These are phyloP conservation scores for Phocides pigmalion DNA, from an alignment of 1,140 invertebrate genomes.

Conservation along the genomic window DNA sequence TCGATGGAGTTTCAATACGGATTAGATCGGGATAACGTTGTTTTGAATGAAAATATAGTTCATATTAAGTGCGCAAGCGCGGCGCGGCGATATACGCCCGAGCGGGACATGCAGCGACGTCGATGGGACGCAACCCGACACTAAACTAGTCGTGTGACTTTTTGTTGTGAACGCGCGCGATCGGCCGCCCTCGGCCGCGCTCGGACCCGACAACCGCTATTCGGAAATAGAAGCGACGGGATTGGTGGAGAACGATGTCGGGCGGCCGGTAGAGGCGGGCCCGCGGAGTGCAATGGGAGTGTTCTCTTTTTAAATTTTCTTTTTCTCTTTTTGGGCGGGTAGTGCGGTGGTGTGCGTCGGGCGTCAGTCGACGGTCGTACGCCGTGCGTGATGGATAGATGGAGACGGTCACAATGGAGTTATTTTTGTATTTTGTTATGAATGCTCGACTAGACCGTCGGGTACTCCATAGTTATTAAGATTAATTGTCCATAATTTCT, in stretches of 20 bases:
- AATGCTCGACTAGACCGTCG: conserved; percentile 24
- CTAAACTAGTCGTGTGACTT: conserved; percentile 80
- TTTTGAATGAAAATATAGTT: conserved; percentile 59
- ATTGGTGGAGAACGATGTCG: conserved; percentile 52
- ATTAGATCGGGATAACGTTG: conserved; percentile 39
- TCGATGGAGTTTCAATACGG: conserved; percentile 40
- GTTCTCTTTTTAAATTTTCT: conserved; percentile 77
- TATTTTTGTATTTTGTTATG: conserved; percentile 54
- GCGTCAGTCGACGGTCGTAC: conserved; percentile 66
- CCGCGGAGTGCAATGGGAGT: conserved; percentile 59
- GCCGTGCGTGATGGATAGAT: conserved; percentile 67
- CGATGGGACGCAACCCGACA: conserved; percentile 80
- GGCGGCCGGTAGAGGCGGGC: conserved; percentile 59
- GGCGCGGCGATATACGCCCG: conserved; percentile 37
- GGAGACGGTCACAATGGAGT: conserved; percentile 46
- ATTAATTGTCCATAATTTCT: conserved; percentile 33
- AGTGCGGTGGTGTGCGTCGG: conserved; percentile 61
- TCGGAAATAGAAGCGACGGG: conserved; percentile 37
- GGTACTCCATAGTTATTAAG: conserved; percentile 28
- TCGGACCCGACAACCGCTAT: conserved; percentile 48
- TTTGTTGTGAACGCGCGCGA: conserved; percentile 74
- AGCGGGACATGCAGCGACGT: conserved; percentile 70
- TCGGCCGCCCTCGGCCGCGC: conserved; percentile 59
- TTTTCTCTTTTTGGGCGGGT: conserved; percentile 80
- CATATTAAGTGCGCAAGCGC: conserved; percentile 64